phyloP scores from a whole-genome alignment of 1,140 invertebrate species.

The Tribolium madens region DNA sequence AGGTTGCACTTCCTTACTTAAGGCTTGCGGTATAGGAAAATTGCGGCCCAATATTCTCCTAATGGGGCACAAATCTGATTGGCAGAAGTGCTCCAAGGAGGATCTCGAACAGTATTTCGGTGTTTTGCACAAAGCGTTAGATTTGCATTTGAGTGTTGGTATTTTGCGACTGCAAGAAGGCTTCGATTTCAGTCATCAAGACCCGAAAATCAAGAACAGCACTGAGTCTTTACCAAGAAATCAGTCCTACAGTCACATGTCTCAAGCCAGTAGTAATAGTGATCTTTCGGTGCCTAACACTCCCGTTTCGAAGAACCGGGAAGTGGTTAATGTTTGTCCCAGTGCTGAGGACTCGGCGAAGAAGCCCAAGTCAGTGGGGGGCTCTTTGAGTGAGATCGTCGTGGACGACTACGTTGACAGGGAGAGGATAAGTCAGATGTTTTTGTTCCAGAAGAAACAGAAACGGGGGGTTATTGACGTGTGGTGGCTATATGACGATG shows the following conservation, averaged over 20 bases:
- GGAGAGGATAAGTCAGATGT: constrained; percentile 71
- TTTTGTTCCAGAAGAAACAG: constrained; percentile 81
- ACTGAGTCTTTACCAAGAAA: constrained; percentile 67
- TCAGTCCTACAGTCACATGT: constrained; percentile 75
- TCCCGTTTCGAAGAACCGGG: constrained; percentile 66
- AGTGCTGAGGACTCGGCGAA: constrained; percentile 62
- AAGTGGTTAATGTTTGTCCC: constrained; percentile 68
- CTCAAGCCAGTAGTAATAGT: constrained; percentile 77
- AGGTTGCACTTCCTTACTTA: constrained; percentile 79
- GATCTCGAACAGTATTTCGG: constrained; percentile 90
- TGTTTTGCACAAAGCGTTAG: constrained; percentile 92
- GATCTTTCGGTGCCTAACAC: constrained; percentile 73
- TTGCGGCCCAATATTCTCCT: constrained; percentile 90
- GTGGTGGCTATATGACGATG: constrained; percentile 98
- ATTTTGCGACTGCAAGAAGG: constrained; percentile 88
- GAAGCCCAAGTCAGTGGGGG: constrained; percentile 50
- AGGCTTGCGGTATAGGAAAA: constrained; percentile 90
- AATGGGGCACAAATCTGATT: constrained; percentile 93
- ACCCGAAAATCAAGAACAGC: constrained; percentile 56
- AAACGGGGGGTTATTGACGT: constrained; percentile 88
- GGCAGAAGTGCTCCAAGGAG: constrained; percentile 79
- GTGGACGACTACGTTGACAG: constrained; percentile 66
- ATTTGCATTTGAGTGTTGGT: constrained; percentile 91
- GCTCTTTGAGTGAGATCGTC: constrained; percentile 46
- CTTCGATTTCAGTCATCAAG: constrained; percentile 74